Base-by-base conservation (phyloP, 2,113 vertebrate genomes). In the Thamnaconus septentrionalis region DNA sequence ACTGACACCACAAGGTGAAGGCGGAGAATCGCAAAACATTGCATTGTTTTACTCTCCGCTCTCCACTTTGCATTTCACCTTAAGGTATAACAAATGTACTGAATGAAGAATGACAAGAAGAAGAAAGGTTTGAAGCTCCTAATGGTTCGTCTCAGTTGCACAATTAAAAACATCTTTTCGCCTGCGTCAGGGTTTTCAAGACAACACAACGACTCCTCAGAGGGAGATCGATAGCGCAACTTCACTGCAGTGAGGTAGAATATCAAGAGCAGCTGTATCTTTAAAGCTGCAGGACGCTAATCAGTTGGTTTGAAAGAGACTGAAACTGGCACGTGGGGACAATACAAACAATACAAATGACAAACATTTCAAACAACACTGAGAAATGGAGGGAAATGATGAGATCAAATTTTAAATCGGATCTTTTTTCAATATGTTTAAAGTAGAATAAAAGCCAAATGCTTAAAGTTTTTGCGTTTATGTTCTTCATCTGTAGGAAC, bases 111-210 rank as follows among this genome's bases (percentile, higher is more conserved):
- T 1, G 18, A 31, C 18, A 12, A n/a, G 18, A 51, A 8, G 8
- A 12, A 8, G 41, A 47, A 65, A 6, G 68, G 41, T 49, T 49
- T 6, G 6, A 47, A 61, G 62, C 6, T 7, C 40, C n/a, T 67
- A 12, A 40, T 40, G 41, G 6, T 18, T 12, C 44, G 18, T 31
- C 51, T 66, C 57, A 49, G 44, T 45, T 5, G 7, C 7, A 45
- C 5, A 45, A 45, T 7, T 6, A 45, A 31, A 31, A 45, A 7
- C 5, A 3, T 45, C 8, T 41, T 61, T 59, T 43, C 31, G 18
- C 31, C 54, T 64, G 55, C 53, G 18, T 31, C 18, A 58, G 54
- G 50, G 12, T 55, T 70, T 64, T 58, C 44, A 64, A 78, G 64
- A 72, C 11, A 50, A 39, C 54, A 72, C 11, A 50, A 39, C 54